A percentile compares a stretch with the other conserved stretches of the same genome.
Conservation (phyloP, 1,140 invertebrate genomes). For the Lordiphosa collinella region DNA sequence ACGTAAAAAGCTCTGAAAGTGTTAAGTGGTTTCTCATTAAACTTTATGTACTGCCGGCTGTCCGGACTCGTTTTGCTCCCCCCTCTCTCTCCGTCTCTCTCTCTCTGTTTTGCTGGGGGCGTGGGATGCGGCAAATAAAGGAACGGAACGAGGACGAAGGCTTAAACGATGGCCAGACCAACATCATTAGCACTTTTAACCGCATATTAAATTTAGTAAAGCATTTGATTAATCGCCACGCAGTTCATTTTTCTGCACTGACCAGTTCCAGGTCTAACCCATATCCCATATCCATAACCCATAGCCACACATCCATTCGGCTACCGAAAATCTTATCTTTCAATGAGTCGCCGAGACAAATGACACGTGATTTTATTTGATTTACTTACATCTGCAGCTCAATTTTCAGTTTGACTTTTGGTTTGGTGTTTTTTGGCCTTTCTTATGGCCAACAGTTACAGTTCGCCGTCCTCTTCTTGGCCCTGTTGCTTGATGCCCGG, state of each 20-base stretch:
- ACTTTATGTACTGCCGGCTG: conserved; percentile 70
- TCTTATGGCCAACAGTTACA: conserved; percentile 62
- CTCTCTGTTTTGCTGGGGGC: conserved; percentile 32
- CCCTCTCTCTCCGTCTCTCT: conserved; percentile 2
- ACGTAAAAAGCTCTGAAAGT: conserved; percentile 76
- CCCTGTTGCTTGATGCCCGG: conserved; percentile 28
- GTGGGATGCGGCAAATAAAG: conserved; percentile 17
- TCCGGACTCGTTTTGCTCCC: conserved; percentile 8
- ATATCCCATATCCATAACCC: conserved; percentile 1
- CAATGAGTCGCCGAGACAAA: conserved; percentile 70
- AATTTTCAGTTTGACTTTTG: conserved; percentile 77
- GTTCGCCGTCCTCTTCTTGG: conserved; percentile 34
- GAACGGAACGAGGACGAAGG: conserved; percentile 10
- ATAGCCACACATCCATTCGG: background rate
- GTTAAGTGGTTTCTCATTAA: conserved; percentile 79
- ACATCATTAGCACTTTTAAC: conserved; percentile 76
- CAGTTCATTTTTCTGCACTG: conserved; percentile 52
- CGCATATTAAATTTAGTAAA: conserved; percentile 77
- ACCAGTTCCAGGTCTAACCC: conserved; percentile 5
- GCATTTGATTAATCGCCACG: conserved; percentile 61
- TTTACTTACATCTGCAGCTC: conserved; percentile 79
- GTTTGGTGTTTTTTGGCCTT: conserved; percentile 36
- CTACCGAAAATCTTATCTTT: conserved; percentile 73
- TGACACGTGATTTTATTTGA: conserved; percentile 79
- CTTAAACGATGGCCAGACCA: conserved; percentile 69